Base-by-base conservation (phyloP, 2,888 invertebrate species). In the Cerceris rybyensis region DNA sequence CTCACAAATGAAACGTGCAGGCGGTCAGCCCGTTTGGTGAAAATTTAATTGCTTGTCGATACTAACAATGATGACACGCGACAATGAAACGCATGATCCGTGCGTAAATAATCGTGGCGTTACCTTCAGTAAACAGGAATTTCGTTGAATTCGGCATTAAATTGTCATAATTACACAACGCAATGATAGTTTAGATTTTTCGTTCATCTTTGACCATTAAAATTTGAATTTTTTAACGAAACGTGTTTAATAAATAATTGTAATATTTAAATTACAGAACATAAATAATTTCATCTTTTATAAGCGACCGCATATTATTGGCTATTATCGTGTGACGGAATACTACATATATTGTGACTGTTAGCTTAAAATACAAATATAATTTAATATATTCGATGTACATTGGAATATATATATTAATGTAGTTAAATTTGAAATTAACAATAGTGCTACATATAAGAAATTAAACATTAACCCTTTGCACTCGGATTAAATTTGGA, bases 101-200 rank as follows among this genome's bases (percentile, higher is more conserved):
- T 52, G 64, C 52, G 64, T 64, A 69, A 71, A 68, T 74, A 68
- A 70, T 75, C 60, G n/a, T 9, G n/a, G 46, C 42, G 39, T 66
- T 16, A 16, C 4, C 7, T 16, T 7, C n/a, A n/a, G 52, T 13
- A n/a, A 46, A 13, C 8, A 46, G 13, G 9, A 46, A 11, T 46
- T 13, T 13, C 9, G 46, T 13, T 46, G 13, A 46, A 46, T 46
- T 13, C 9, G 5, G 5, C 9, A 5, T 46, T 46, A 13, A 46
- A 46, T 46, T 46, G 28, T 28, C 28, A 28, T 28, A 28, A 28
- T 28, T 28, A 28, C 28, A 28, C 28, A 28, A 28, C 28, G 28
- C 4, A 28, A 1, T 28, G 28, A 4, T 28, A 28, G 28, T 28
- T 28, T 28, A 28, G 28, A 28, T 28, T 28, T 28, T 28, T 28